Base-by-base conservation (phyloP, 2,888 invertebrate species). In the Ectemnius continuus region DNA sequence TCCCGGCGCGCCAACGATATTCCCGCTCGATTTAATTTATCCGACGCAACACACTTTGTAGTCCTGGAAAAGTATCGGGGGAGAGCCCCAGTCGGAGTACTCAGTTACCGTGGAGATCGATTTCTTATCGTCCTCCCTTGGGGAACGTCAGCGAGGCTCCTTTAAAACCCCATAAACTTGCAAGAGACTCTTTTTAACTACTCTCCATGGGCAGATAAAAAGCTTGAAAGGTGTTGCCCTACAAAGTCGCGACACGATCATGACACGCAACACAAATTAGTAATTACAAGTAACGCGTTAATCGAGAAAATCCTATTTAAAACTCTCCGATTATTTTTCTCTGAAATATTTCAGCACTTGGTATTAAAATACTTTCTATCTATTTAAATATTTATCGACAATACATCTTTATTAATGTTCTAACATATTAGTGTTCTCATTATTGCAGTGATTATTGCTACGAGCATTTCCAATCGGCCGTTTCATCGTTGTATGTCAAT, bases 101-200 rank as follows among this genome's bases (percentile, higher is more conserved):
- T 77, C 74, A 74, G 78, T 78, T 78, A 78, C 61, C 66, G 47
- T 62, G 74, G 71, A 75, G 78, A 78, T 78, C 78, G 78, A 70
- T 70, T 71, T 78, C 78, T 78, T 78, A 74, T 78, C 78, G 67
- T 52, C 18, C 8, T 20, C 47, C 61, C 52, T 63, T 18, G 13
- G 58, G 68, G 67, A 52, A 16, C 61, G 47, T 63, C 58, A 61
- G 61, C 77, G 52, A 2, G n/a, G 13, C 57, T 45, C 60, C 58
- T 56, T 78, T 74, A 78, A 78, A 70, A 59, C 66, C 26, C 78
- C 48, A 78, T 78, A 74, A 78, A 78, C 74, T 71, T 66, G 67
- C 67, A 28, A 61, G 59, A 63, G 20, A 73, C 73, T 68, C 63
- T 68, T 78, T 67, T 78, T 56, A 18, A 71, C 56, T 67, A 59